Evolutionary conservation across 1,140 invertebrate genomes (phyloP), one percentile per base, ranked within the genome.

Genomic region (Drosophila azteca): DNA sequence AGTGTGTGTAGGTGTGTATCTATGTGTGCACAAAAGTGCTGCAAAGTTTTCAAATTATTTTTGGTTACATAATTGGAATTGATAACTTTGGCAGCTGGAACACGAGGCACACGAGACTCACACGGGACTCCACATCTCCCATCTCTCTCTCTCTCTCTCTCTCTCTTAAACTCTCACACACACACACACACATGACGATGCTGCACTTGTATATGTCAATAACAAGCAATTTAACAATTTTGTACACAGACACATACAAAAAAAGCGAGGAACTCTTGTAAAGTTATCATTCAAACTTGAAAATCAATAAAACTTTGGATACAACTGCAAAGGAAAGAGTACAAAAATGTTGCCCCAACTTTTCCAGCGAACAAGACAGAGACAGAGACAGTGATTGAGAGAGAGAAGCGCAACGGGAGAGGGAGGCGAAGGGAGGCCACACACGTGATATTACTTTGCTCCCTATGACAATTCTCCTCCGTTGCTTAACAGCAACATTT

Each of bases 31-130:
- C 78, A 60, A 77, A 72, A 85, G 81, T 87, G 77, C 82, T 69
- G 81, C 59, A 88, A 87, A 87, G 83, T 87, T 87, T 87, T 87
- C 83, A 87, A 87, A 87, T 87, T 87, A 87, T 87, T 87, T 87
- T 87, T 87, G 83, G 83, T 87, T 87, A 89, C 81, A 88, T 87
- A 87, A 87, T 87, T 87, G 83, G 83, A 88, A 87, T 87, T 87
- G 83, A 87, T 87, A 87, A 87, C 83, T 87, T 87, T 87, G 79
- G 71, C 75, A 69, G 62, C 55, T 55, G 52, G 15, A 55, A 57
- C 57, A 66, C 50, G n/a, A 48, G 24, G 46, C 43, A 46, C 22
- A 45, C 24, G 24, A 8, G 20, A 17, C 3, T 26, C 53, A 13
- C 50, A 15, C 17, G 31, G 8, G 31, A 22, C 31, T 43, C 9